Conservation (phyloP, 2,888 invertebrate species). For the Himalopsyche anomala region DNA sequence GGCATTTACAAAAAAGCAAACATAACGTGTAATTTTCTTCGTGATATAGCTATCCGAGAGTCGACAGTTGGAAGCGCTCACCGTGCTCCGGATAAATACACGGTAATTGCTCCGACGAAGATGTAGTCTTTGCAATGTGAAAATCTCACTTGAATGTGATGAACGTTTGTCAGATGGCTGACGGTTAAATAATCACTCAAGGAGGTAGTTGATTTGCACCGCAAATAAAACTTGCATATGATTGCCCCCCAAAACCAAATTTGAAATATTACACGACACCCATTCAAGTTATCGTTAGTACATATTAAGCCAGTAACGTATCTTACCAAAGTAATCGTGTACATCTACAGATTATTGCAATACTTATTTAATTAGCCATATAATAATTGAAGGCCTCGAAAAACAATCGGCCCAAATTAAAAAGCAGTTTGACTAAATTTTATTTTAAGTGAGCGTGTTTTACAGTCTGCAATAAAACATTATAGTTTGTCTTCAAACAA, state of each 20-base stretch:
- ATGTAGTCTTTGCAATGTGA: constrained; percentile 19
- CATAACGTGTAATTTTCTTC: constrained; percentile 34
- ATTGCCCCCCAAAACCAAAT: background rate
- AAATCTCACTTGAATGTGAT: constrained; percentile 23
- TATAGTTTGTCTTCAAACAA: no score
- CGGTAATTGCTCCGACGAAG: constrained; percentile 20
- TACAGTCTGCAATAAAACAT: no score
- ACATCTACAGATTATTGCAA: no score
- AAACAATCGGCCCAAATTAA: no score
- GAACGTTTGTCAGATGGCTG: constrained; percentile 21
- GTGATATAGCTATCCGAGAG: constrained; percentile 13
- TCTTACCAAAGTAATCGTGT: no score
- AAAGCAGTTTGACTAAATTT: no score
- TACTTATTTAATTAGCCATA: no score
- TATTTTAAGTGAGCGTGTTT: no score
- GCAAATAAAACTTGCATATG: background rate
- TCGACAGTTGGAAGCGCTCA: background rate
- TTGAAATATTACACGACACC: background rate
- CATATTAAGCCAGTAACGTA: no score
- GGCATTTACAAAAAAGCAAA: background rate
- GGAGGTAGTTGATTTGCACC: background rate
- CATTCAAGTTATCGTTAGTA: background rate
- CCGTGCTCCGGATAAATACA: constrained; percentile 19
- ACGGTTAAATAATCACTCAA: constrained; percentile 34
- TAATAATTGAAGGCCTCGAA: no score